These are phyloP conservation scores for Aphis craccivora DNA, from an alignment of 1,140 invertebrate genomes.

Conservation along the genomic window DNA sequence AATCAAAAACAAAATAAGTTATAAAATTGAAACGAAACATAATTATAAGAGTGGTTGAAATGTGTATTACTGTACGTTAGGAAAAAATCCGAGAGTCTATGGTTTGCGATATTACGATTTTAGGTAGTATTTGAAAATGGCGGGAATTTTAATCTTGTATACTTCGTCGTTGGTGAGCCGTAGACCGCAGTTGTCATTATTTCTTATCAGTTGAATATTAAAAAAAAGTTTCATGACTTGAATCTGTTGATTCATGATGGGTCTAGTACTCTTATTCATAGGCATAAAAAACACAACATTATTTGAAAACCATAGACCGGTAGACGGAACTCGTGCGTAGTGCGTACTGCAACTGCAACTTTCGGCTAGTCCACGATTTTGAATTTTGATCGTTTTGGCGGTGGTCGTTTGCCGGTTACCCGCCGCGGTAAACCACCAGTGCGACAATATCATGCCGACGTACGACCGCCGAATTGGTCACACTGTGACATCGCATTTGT, in stretches of 20 bases:
- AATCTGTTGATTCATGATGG: not conserved
- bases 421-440: not conserved
- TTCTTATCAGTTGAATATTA: not conserved
- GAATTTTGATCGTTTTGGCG: not conserved
- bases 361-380: not conserved
- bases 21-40: not conserved
- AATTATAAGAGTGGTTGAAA: not conserved
- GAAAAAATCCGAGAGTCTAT: not conserved
- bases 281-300: not conserved
- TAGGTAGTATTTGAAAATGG: not conserved
- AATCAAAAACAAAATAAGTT: not conserved
- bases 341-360: too few species aligned
- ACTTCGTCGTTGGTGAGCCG: not conserved
- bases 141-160: not conserved
- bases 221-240: not conserved
- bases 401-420: not conserved
- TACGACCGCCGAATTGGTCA: not conserved
- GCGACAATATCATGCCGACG: not conserved
- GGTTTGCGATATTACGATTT: not conserved
- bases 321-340: not conserved
- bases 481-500: not conserved
- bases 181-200: not conserved
- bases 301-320: not conserved
- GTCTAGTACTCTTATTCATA: too few species aligned
- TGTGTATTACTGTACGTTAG: not conserved